Base-by-base conservation (phyloP, 2,113 vertebrate genomes). In the Prunella fulvescens region DNA sequence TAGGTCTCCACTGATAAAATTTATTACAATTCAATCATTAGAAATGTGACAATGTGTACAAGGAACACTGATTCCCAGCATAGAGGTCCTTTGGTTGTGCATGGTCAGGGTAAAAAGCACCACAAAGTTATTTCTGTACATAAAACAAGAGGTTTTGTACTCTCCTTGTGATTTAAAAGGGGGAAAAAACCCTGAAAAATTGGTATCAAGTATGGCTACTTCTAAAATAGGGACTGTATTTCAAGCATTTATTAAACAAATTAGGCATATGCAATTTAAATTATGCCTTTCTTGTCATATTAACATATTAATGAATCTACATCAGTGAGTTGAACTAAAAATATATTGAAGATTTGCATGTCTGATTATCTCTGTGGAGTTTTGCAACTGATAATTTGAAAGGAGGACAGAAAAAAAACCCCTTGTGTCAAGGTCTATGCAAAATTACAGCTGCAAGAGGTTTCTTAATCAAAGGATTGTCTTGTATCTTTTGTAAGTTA, bases 261-360 rank as follows among this genome's bases (percentile, higher is more conserved):
- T 91, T 45, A 89, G 76, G 45, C 45, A 79, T 60, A 91, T 72
- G 91, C 69, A 92, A 95, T 91, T 85, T 87, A 90, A 92, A 95
- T 94, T 65, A 79, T 18, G 45, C 45, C 76, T 79, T 79, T 44
- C 37, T 45, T 87, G 48, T 50, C 84, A 65, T 61, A 93, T 96
- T 95, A 95, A 79, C 94, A 95, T 92, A 60, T 64, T 89, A 87
- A 97, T 95, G 86, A 93, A 95, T 93, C 89, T 57, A 85, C 84
- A 95, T 67, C 93, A 95, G 61, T 2, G 1, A 95, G 61, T 3
- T 50, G 57, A 87, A 82, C 91, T 94, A 95, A 97, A 96, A 87
- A 95, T 91, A 88, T 26, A 91, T 29, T 1, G 2, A 57, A 50
- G 61, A 96, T 96, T 95, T 96, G 86, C 89, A 95, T 93, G 91